phyloP scores from a whole-genome alignment of 2,888 invertebrate species.

The Litoditis marina region DNA sequence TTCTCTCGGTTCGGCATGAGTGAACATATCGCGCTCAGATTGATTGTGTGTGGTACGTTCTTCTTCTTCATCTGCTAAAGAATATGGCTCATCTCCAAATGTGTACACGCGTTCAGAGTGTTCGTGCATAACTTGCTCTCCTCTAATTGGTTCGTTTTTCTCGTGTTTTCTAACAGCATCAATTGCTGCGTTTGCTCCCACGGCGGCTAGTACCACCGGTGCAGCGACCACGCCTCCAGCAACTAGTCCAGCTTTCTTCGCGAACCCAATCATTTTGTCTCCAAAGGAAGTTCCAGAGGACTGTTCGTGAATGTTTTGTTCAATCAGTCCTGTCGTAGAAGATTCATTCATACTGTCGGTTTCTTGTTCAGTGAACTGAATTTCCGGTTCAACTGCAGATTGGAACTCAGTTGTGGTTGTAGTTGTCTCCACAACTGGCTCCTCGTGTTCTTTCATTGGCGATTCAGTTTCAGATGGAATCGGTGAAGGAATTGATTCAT shows the following conservation, averaged over 20 bases:
- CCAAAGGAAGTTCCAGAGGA: constrained; percentile 8
- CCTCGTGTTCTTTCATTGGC: too few relatives aligned
- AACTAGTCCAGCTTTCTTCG: constrained; percentile 41
- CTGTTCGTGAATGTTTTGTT: not conserved
- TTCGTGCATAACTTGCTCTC: constrained; percentile 18
- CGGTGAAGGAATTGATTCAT: too few relatives aligned
- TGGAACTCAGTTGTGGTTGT: not conserved
- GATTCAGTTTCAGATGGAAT: too few relatives aligned
- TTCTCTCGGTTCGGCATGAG: constrained; percentile 34
- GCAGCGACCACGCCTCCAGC: constrained; percentile 45
- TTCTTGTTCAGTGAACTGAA: not conserved
- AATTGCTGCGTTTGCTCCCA: constrained; percentile 40
- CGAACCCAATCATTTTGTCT: constrained; percentile 14
- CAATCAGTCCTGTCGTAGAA: constrained; percentile 16
- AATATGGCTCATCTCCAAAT: too few relatives aligned
- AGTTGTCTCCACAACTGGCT: not conserved
- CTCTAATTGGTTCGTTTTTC: too few relatives aligned
- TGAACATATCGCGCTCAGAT: too few relatives aligned
- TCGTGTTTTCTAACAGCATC: constrained; percentile 34
- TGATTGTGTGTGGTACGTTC: too few relatives aligned
- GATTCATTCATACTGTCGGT: not conserved
- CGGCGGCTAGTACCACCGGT: constrained; percentile 40
- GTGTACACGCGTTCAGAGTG: too few relatives aligned
- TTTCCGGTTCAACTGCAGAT: not conserved
- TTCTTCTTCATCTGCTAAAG: not conserved